Evolutionary conservation across 2,888 invertebrate species (phyloP).

Genomic region (Athetis lepigone): DNA sequence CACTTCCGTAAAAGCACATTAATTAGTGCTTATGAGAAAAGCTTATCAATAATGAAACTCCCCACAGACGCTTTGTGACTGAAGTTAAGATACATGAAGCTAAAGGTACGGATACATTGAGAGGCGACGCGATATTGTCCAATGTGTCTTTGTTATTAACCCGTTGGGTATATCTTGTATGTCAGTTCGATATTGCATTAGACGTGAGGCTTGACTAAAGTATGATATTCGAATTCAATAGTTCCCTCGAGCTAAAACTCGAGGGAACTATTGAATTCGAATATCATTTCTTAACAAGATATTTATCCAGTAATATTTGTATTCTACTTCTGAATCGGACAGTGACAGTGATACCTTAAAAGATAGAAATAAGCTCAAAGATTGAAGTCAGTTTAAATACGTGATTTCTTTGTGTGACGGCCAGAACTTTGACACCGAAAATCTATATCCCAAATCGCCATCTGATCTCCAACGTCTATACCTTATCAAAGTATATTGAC

Average conservation of each 20-base stretch:
- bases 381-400: background rate
- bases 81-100: constrained; percentile 58
- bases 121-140: constrained; percentile 40
- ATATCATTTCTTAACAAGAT: background rate
- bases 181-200: constrained; percentile 29
- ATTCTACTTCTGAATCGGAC: no score
- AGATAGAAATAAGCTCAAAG: background rate
- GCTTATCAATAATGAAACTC: constrained; percentile 70
- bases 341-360: no score
- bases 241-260: no score
- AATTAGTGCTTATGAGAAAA: constrained; percentile 65
- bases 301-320: no score
- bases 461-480: background rate
- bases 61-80: constrained; percentile 63
- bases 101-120: constrained; percentile 39
- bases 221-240: background rate
- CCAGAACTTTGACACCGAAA: background rate
- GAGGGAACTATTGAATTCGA: no score
- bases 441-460: constrained; percentile 9
- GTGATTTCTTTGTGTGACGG: no score
- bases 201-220: constrained; percentile 18
- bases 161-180: constrained; percentile 40
- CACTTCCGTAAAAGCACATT: constrained; percentile 44
- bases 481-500: constrained; percentile 83
- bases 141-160: constrained; percentile 32